Conservation (phyloP, 2,797 vertebrate genomes). For the Morus bassanus region DNA sequence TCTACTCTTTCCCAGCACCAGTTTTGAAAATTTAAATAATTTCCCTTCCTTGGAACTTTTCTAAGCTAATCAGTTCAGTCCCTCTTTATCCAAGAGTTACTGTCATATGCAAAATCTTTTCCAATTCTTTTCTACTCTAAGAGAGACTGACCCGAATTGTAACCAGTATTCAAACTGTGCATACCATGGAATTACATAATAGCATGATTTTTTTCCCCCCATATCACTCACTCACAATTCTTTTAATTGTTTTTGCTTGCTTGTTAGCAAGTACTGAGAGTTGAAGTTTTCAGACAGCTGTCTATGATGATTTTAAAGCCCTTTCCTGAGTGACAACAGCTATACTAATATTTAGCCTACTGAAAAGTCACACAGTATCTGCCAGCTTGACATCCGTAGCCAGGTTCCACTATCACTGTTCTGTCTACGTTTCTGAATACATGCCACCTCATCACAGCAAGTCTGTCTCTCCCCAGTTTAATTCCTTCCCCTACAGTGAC, state of each 20-base stretch:
- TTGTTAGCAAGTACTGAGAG: neutral
- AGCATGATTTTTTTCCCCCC: neutral
- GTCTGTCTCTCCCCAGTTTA: neutral
- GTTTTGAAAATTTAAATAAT: neutral
- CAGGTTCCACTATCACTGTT: neutral
- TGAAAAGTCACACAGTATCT: neutral
- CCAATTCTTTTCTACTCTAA: neutral
- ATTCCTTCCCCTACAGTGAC: neutral
- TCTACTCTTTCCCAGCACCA: neutral
- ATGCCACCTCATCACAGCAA: neutral
- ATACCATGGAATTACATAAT: neutral
- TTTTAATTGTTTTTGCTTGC: neutral
- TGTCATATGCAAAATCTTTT: neutral
- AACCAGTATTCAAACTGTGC: neutral
- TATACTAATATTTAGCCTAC: constrained; percentile 1
- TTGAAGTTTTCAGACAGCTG: neutral
- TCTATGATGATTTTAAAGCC: neutral
- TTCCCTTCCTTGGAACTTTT: neutral
- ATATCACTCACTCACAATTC: neutral
- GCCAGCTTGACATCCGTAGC: neutral
- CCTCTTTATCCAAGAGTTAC: neutral
- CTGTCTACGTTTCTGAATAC: neutral
- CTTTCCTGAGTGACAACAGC: neutral
- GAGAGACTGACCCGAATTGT: neutral
- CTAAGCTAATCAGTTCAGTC: neutral